phyloP scores from a whole-genome alignment of 2,888 invertebrate genomes.

The Brenthis ino region DNA sequence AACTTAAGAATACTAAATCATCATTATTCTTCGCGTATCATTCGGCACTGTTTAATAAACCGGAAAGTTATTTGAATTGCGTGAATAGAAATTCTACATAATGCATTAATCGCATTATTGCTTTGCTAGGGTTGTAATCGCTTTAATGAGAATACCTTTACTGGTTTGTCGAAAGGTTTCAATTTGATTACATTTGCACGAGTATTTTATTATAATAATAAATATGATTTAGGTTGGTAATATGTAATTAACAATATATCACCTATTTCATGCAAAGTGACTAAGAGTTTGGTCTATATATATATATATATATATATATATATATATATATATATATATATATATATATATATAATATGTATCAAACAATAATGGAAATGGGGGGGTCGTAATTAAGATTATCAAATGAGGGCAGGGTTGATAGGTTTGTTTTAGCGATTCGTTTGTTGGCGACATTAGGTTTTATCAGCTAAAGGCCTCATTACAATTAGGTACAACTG shows the following conservation, averaged over 20 bases:
- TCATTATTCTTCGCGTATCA: slow-evolving; percentile 61
- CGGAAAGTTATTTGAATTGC: slow-evolving; percentile 70
- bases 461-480: slow-evolving; percentile 56
- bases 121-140: slow-evolving; percentile 53
- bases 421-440: slow-evolving; percentile 42
- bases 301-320: neutral
- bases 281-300: neutral
- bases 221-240: neutral
- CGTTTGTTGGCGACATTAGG: slow-evolving; percentile 49
- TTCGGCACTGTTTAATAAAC: slow-evolving; percentile 64
- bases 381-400: slow-evolving; percentile 53
- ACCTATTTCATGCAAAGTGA: neutral
- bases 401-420: slow-evolving; percentile 63
- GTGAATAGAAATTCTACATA: slow-evolving; percentile 67
- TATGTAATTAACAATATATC: too few species aligned
- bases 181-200: slow-evolving; percentile 28
- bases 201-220: neutral
- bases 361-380: slow-evolving; percentile 42
- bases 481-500: slow-evolving; percentile 41
- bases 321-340: too few species aligned
- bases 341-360: too few species aligned
- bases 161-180: slow-evolving; percentile 39
- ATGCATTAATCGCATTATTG: slow-evolving; percentile 64
- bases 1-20: slow-evolving; percentile 58
- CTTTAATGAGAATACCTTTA: slow-evolving; percentile 40